Base-by-base conservation (phyloP, 2,113 vertebrate species). In the Cairina moschata region DNA sequence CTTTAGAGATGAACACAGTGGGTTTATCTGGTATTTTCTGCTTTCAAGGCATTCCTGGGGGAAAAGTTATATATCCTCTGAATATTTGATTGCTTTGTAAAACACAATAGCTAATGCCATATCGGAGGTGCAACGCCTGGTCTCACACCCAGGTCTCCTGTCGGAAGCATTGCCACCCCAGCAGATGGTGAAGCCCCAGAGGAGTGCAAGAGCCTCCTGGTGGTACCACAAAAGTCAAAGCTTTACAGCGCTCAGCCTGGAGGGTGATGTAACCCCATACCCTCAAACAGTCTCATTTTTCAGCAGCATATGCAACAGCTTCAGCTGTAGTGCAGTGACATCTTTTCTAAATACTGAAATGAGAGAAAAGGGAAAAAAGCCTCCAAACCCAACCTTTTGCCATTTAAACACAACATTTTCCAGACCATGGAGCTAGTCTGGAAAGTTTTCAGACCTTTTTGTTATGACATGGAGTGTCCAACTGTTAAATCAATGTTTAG, bases 401-500 rank as follows among this genome's bases (percentile, higher is more conserved):
- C 23, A 40, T 87, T 77, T 65, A 85, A 80, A 58, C 50, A 66
- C 60, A 96, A 96, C 62, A 76, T 73, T 97, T 91, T 38, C 23
- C 92, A 97, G 96, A 86, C 67, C 15, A 4, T 83, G 80, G 22
- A 29, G 42, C 74, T 88, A 82, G 69, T 83, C 96, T 97, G 98
- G 94, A 86, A 96, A 97, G 58, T 91, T 95, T 97, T 97, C 77
- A 52, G 55, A 95, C 86, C 71, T 63, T 91, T 97, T 71, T 98
- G 94, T 97, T 98, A 95, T 97, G 97, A 97, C 97, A 96, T 38
- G 83, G 71, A 73, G 62, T 92, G 91, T 97, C 95, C 60, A 31
- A 46, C 90, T 95, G 67, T 94, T 97, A 96, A 96, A 96, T 91
- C 96, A 97, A 93, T 97, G 94, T 98, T 98, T 98, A 97, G 95